Base-by-base conservation (phyloP, 92 coral and sea anemone genomes). In the Zoanthus sansibaricus region DNA sequence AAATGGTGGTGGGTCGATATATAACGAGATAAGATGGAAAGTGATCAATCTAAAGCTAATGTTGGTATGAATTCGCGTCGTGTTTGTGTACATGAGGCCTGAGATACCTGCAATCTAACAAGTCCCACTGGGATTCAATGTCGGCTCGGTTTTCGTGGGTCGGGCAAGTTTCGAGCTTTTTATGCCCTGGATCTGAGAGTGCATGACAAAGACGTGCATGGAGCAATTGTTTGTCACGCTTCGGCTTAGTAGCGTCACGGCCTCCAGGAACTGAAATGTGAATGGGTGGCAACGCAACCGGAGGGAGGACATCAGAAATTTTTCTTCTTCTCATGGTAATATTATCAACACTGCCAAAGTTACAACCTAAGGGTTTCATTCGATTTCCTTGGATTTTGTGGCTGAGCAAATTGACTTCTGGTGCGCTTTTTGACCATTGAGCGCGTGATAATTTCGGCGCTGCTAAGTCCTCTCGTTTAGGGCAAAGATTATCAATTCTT, bases 231-330 rank as follows among this genome's bases (percentile, higher is more conserved):
- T 47, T 80, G 12, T 47, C 20, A 49, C 58, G 75, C 42, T 80
- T 47, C 0, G 61, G 73, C 45, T 17, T 46, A 20, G 14, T 15
- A 25, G 74, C 74, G 74, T 33, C 45, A 69, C 48, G 30, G n/a
- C 31, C 7, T 10, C 74, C 58, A 18, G 44, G 45, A 11, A 5
- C 58, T 4, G 85, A 10, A 12, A 64, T 80, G 33, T 80, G 70
- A 80, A 80, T 67, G 44, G 85, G 85, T 20, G 85, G 85, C 66
- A 80, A 80, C 75, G 15, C 61, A 64, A 80, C n/a, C 20, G 85
- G 85, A 21, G 85, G 85, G 47, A 66, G 85, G 47, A 80, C 31
- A 11, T 80, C 75, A 0, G 85, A 64, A 80, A 80, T 47, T 1
- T 66, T 80, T 42, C 13, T 78, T 10, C 59, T 71, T 47, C 42